Evolutionary conservation across 2,113 vertebrate species (phyloP).

Genomic region (Neotragus moschatus): DNA sequence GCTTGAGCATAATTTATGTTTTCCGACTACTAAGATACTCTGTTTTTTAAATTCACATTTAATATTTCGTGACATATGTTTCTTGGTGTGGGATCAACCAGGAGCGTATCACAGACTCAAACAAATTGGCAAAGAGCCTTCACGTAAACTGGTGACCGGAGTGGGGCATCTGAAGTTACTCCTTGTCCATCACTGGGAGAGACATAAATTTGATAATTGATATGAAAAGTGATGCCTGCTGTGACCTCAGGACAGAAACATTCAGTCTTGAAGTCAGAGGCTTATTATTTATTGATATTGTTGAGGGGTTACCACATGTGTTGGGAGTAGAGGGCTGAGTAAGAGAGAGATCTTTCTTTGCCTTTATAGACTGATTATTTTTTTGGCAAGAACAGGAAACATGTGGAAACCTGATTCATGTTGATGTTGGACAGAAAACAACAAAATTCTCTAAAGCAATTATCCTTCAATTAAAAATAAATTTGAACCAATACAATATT

Average conservation of each 20-base stretch:
- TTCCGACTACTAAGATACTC: background rate
- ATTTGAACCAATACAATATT: background rate
- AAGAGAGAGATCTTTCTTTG: background rate
- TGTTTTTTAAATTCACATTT: background rate
- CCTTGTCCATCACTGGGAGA: background rate
- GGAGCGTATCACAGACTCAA: background rate
- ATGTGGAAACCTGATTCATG: background rate
- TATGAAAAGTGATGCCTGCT: background rate
- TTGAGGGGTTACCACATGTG: background rate
- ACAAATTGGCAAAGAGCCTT: background rate
- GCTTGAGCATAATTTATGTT: background rate
- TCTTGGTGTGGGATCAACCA: background rate
- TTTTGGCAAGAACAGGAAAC: background rate
- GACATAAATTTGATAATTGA: background rate
- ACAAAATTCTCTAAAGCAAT: background rate
- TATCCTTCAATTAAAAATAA: background rate
- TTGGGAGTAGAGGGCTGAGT: no score
- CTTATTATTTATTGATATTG: background rate
- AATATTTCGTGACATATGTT: background rate
- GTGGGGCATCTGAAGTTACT: background rate
- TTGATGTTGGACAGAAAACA: background rate
- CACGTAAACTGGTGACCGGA: background rate
- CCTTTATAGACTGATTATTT: background rate
- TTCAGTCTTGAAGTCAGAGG: background rate
- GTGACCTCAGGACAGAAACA: no score